phyloP scores from a whole-genome alignment of 2,888 invertebrate species.

The Pyrochroa serraticornis region DNA sequence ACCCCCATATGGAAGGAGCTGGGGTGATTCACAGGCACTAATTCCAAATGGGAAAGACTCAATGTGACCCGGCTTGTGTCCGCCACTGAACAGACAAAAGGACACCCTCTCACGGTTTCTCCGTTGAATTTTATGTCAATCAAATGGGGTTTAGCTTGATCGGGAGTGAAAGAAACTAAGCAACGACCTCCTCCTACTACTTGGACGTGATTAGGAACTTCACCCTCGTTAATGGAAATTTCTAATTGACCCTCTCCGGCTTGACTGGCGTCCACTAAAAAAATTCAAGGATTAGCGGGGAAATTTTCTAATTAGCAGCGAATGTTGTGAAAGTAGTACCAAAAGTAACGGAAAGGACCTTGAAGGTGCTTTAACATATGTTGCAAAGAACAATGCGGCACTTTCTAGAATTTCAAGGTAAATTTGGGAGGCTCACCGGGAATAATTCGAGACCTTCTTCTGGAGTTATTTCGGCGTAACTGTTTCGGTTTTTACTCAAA shows the following conservation, averaged over 20 bases:
- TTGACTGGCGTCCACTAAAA: conserved; percentile 94
- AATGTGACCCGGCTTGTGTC: conserved; percentile 79
- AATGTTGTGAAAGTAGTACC: conserved; percentile 23
- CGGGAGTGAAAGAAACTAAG: conserved; percentile 92
- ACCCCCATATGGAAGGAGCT: conserved; percentile 82
- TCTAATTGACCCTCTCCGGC: conserved; percentile 99
- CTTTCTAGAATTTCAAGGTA: conserved; percentile 31
- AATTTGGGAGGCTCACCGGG: background rate
- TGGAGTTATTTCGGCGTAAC: background rate
- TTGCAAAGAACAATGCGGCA: conserved; percentile 24
- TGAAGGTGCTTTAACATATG: conserved; percentile 21
- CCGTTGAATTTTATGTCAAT: conserved; percentile 97
- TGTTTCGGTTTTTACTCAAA: background rate
- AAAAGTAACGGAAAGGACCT: background rate
- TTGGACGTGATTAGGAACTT: conserved; percentile 97
- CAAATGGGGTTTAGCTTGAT: conserved; percentile 86
- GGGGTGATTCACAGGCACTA: conserved; percentile 83
- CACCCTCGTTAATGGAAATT: conserved; percentile 98
- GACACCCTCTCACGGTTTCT: conserved; percentile 89
- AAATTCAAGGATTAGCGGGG: conserved; percentile 25
- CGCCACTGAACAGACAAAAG: conserved; percentile 85
- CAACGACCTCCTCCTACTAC: conserved; percentile 95
- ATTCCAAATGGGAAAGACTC: conserved; percentile 76
- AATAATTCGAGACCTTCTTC: background rate
- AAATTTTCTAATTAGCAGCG: conserved; percentile 13